These are phyloP conservation scores for Hirtodrosophila histrioides DNA, from an alignment of 2,888 invertebrate genomes.

Conservation along the genomic window DNA sequence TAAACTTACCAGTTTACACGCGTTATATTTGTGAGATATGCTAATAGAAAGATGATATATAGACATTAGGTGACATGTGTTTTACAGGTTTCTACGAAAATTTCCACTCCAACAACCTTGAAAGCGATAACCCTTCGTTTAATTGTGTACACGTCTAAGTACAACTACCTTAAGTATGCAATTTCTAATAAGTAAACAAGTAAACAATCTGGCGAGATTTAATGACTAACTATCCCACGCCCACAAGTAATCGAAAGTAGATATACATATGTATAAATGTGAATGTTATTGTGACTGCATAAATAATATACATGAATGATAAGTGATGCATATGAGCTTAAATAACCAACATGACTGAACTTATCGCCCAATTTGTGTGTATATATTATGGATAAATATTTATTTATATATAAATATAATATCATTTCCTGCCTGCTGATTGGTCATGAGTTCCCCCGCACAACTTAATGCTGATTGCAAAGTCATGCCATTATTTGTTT, in stretches of 20 bases:
- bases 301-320: constrained; percentile 4
- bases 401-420: constrained; percentile 12
- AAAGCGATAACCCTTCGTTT: neutral
- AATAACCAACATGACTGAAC: constrained; percentile 28
- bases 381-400: constrained; percentile 14
- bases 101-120: neutral
- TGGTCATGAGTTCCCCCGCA: constrained; percentile 26
- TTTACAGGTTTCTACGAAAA: too few relatives aligned
- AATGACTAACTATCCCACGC: constrained; percentile 17
- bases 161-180: neutral
- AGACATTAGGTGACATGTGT: too few relatives aligned
- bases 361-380: constrained; percentile 43
- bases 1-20: too few relatives aligned
- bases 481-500: constrained; percentile 35
- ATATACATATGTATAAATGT: neutral
- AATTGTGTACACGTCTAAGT: constrained; percentile 5
- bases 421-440: constrained; percentile 36
- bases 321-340: constrained; percentile 38
- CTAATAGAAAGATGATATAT: too few relatives aligned
- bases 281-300: constrained; percentile 13
- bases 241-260: constrained; percentile 1
- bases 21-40: too few relatives aligned
- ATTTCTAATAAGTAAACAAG: neutral
- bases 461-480: constrained; percentile 22
- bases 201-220: constrained; percentile 10